Conservation (phyloP, 2,113 vertebrate species). For the Ardeotis arabs region DNA sequence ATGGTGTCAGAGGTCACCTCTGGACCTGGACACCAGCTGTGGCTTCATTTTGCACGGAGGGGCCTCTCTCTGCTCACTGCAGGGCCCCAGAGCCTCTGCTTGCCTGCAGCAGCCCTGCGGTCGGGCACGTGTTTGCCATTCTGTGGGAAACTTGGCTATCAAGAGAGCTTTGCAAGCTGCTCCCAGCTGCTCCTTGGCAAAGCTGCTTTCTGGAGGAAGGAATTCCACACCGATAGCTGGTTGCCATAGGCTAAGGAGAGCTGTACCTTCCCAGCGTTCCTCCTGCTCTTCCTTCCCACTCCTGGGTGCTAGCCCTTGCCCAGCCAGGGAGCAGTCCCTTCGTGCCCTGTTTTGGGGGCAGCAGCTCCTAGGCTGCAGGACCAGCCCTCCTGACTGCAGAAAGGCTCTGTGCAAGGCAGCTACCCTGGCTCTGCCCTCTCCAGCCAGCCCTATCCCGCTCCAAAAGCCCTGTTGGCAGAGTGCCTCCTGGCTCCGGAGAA, state of each 20-base stretch:
- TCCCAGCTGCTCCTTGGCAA: not conserved
- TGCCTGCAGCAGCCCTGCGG: not conserved
- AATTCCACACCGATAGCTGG: not conserved
- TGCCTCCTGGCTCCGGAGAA: slow-evolving; percentile 50
- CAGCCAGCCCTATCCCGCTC: not conserved
- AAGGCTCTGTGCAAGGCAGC: not conserved
- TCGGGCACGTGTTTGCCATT: accelerated
- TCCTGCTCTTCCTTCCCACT: not conserved
- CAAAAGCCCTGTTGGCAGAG: slow-evolving; percentile 46
- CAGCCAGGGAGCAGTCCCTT: not conserved
- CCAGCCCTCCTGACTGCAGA: not conserved
- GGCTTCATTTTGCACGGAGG: accelerated
- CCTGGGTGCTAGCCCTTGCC: not conserved
- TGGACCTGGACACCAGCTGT: not conserved
- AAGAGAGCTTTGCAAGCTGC: not conserved
- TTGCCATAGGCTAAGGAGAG: not conserved
- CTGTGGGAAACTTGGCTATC: not conserved
- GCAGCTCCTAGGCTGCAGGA: not conserved
- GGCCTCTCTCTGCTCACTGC: not conserved
- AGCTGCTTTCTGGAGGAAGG: not conserved
- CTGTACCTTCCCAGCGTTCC: accelerated
- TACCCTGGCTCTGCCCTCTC: not conserved
- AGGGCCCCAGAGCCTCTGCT: not conserved
- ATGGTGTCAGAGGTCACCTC: not conserved
- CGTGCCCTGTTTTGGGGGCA: not conserved